phyloP scores from a whole-genome alignment of 35 echinoderm and acorn worm species.

The Apostichopus japonicus region DNA sequence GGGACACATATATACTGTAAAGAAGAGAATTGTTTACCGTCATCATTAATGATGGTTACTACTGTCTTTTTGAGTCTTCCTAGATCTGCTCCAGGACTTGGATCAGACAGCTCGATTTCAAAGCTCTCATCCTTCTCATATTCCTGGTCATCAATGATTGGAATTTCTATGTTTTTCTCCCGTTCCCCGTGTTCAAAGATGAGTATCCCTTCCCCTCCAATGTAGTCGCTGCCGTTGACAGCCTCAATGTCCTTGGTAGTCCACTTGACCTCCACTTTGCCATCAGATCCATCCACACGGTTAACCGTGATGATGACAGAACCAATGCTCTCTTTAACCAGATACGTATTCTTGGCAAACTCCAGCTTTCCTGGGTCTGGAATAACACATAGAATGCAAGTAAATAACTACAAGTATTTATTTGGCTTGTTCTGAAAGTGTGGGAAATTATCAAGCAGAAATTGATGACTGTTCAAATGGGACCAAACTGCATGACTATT shows the following conservation, averaged over 20 bases:
- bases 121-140: constrained; percentile 99
- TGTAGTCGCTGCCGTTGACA: constrained; percentile 85
- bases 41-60: constrained; percentile 97
- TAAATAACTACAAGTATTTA: too few species aligned
- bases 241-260: constrained; percentile 92
- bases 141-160: constrained; percentile 97
- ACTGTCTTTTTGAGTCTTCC: constrained; percentile 95
- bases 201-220: constrained; percentile 79
- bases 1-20: not conserved
- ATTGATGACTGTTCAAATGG: too few species aligned
- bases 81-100: constrained; percentile 78
- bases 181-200: constrained; percentile 91
- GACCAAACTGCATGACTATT: too few species aligned
- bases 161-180: constrained; percentile 94
- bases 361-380: constrained; percentile 90
- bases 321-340: constrained; percentile 94
- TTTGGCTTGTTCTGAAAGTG: too few species aligned
- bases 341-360: constrained; percentile 86
- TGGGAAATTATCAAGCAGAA: too few species aligned
- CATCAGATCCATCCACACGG: constrained; percentile 80
- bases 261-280: constrained; percentile 87
- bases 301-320: constrained; percentile 69
- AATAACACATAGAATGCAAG: too few species aligned
- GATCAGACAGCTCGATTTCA: constrained; percentile 87
- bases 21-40: constrained; percentile 62